Conservation (phyloP, 2,113 vertebrate species). For the Cavia aperea region DNA sequence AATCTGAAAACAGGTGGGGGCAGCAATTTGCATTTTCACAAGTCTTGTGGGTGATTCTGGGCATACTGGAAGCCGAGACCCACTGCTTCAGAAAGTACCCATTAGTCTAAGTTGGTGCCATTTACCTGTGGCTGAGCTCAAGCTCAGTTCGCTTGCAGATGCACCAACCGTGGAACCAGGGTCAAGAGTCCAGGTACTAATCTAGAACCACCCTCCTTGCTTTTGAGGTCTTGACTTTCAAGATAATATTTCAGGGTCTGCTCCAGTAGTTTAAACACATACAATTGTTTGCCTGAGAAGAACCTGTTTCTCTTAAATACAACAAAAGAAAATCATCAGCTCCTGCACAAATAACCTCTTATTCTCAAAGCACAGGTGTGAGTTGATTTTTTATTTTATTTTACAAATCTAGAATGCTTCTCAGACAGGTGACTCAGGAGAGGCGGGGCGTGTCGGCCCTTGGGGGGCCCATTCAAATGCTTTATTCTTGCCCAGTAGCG, state of each 20-base stretch:
- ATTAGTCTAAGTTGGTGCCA: not conserved
- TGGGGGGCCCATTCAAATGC: not conserved
- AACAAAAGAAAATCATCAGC: not conserved
- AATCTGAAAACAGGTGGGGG: not conserved
- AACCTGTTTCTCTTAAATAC: not conserved
- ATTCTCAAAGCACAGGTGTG: not conserved
- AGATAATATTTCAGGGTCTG: not conserved
- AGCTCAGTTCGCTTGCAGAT: not conserved
- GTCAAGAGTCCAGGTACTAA: not conserved
- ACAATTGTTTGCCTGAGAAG: conserved; percentile 10
- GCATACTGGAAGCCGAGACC: not conserved
- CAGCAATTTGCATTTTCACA: not conserved
- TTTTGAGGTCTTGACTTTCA: not conserved
- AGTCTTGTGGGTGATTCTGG: not conserved
- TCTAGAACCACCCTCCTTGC: not conserved
- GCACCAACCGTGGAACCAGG: not conserved
- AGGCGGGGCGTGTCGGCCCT: not conserved
- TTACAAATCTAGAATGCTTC: not conserved
- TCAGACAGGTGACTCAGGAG: not conserved
- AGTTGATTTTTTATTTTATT: not conserved
- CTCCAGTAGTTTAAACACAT: not conserved
- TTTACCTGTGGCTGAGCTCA: not conserved
- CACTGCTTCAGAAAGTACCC: not conserved
- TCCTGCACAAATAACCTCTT: not conserved
- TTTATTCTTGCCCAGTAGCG: not conserved